A percentile compares a stretch with the other conserved stretches of the same genome.
Evolutionary conservation across 2,888 invertebrate species (phyloP).

Genomic region (Amblyjoppa fuscipennis): DNA sequence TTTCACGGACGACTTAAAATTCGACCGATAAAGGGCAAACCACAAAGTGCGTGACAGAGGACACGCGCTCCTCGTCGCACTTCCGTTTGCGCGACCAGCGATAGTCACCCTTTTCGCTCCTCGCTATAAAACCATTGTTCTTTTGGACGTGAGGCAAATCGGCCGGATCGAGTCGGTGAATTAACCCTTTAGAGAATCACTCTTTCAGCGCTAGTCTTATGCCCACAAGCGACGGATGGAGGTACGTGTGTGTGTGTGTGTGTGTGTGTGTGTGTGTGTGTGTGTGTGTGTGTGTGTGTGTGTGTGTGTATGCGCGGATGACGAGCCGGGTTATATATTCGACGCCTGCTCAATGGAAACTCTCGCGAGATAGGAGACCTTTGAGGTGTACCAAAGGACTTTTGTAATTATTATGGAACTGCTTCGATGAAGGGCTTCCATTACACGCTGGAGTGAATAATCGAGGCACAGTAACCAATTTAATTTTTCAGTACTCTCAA

Average conservation of each 20-base stretch:
- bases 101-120: constrained; percentile 40
- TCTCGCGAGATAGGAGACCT: constrained; percentile 46
- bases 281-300: neutral
- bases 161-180: constrained; percentile 67
- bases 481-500: neutral
- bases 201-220: constrained; percentile 53
- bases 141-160: constrained; percentile 73
- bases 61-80: constrained; percentile 53
- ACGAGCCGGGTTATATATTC: constrained; percentile 21
- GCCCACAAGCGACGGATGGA: constrained; percentile 31
- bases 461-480: constrained; percentile 11
- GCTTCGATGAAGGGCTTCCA: constrained; percentile 38
- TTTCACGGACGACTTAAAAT: constrained; percentile 73
- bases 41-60: constrained; percentile 73
- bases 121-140: constrained; percentile 77
- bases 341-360: constrained; percentile 15
- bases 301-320: neutral
- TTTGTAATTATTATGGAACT: constrained; percentile 60
- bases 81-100: constrained; percentile 50
- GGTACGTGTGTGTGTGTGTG: neutral
- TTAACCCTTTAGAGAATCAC: constrained; percentile 68
- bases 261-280: constrained; percentile 2
- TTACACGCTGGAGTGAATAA: constrained; percentile 15
- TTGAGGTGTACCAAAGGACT: constrained; percentile 56
- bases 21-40: constrained; percentile 81